These are phyloP conservation scores for Enteromius argenteus DNA, from an alignment of 2,797 vertebrate genomes.

Conservation along the genomic window DNA sequence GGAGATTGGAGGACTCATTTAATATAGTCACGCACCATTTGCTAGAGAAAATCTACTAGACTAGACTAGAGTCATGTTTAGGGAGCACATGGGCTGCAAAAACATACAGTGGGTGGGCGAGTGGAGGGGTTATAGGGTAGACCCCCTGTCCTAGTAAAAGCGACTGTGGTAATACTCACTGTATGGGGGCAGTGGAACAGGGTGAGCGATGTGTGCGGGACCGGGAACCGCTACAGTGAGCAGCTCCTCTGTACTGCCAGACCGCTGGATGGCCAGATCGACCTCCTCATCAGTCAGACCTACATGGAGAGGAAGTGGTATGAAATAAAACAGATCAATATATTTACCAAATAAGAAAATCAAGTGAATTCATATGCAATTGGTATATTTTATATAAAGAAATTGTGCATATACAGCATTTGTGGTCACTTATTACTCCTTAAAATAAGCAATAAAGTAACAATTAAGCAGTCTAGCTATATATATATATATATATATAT, in stretches of 20 bases:
- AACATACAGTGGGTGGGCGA: slow-evolving; percentile 20
- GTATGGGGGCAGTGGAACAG: slow-evolving; percentile 77
- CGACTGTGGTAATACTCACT: slow-evolving; percentile 80
- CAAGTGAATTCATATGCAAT: neutral
- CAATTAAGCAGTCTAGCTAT: neutral
- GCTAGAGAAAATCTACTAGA: slow-evolving; percentile 46
- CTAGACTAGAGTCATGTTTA: slow-evolving; percentile 26
- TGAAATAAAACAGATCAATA: neutral
- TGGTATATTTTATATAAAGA: neutral
- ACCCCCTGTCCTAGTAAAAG: slow-evolving; percentile 6
- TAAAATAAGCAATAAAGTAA: neutral
- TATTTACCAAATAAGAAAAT: neutral
- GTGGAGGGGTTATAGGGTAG: slow-evolving; percentile 5
- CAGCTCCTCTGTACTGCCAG: slow-evolving; percentile 85
- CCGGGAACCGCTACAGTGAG: slow-evolving; percentile 73
- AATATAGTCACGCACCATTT: slow-evolving; percentile 47
- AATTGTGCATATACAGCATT: neutral
- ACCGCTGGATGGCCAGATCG: slow-evolving; percentile 94
- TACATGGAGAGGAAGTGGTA: slow-evolving; percentile 64
- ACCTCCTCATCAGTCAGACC: slow-evolving; percentile 96
- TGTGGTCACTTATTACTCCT: neutral
- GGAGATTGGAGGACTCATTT: slow-evolving; percentile 30
- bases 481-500: neutral
- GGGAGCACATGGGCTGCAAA: slow-evolving; percentile 20
- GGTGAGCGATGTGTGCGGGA: slow-evolving; percentile 73